Base-by-base conservation (phyloP, 2,888 invertebrate genomes). In the Eupithecia tripunctaria region DNA sequence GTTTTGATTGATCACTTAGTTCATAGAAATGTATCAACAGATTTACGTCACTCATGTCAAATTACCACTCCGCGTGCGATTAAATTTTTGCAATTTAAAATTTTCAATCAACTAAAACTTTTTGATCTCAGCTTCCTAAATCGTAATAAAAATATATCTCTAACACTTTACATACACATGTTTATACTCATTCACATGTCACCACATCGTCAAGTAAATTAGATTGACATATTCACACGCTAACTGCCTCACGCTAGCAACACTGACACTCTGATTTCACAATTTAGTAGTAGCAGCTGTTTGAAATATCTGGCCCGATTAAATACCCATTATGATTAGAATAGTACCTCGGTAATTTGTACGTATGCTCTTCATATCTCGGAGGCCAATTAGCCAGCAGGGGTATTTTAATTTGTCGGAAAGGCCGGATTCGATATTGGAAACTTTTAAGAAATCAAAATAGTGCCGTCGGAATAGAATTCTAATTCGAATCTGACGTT, bases 241-340 rank as follows among this genome's bases (percentile, higher is more conserved):
- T 78, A 75, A 76, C 67, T 51, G 76, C 75, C 68, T 76, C 67
- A 67, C 59, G 75, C 76, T 70, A 76, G 75, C 76, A 68, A 76
- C 76, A 76, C 78, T 75, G 56, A 75, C 73, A 78, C 73, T 59
- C 64, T 67, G 29, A 59, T 36, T 67, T 70, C 62, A 18, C 43
- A 71, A 66, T 73, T 67, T 73, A 72, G 63, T 74, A 56, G 27
- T 43, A 66, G 72, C 77, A 74, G 74, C 78, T 75, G 75, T 74
- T 73, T 67, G 70, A 67, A 68, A 68, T 67, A 66, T 78, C 71
- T 64, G 71, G 75, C 72, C 27, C 29, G 21, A 67, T 70, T 41
- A 56, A 64, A 68, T 32, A 56, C 56, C 63, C 41, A 69, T 68
- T 51, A 65, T 43, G 25, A 73, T 64, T 51, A 63, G n/a, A 70